Evolutionary conservation across 2,113 vertebrate species (phyloP), one percentile per base, ranked within the genome.

Genomic region (Hippocampus abdominalis): DNA sequence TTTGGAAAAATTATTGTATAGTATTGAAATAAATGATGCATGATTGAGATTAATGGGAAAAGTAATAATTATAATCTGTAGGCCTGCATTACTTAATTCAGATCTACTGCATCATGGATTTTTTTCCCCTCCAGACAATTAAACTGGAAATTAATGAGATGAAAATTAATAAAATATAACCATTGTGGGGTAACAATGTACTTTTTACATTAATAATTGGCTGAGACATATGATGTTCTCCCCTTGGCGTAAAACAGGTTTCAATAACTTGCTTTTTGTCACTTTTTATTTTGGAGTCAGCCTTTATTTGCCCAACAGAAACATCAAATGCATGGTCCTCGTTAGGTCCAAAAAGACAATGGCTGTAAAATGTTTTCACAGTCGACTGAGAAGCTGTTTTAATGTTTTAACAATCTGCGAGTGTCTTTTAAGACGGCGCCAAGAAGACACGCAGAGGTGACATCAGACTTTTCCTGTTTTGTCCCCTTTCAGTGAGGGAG

Each of bases 91-190:
- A 48, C 70, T 75, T 73, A 64, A 77, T 71, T 71, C 23, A 49
- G 49, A 68, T 48, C 53, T 71, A 78, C 27, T 66, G 40, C 48
- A 70, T 65, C 49, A 46, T 54, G 63, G 49, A 73, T 76, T 75
- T 29, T 18, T 27, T 16, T 4, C 70, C 71, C 49, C 64, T 53
- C 27, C 49, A 27, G 63, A 81, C 64, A 70, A 66, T 68, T 73
- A 64, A 73, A 74, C 51, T 66, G 11, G 40, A 73, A 86, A 77
- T 67, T 46, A 79, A 79, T 77, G 69, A 78, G 78, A 29, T 3
- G 7, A 77, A 3, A 4, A 79, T 89, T 57, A 81, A 73, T 78
- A 77, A 86, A 84, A 72, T 65, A 70, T 69, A 6, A 74, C 81
- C 32, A 71, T 51, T 66, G 39, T 51, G 25, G 46, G 62, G 77